Evolutionary conservation across 1,140 invertebrate genomes (phyloP).

Genomic region (Neuroterus valhalla): DNA sequence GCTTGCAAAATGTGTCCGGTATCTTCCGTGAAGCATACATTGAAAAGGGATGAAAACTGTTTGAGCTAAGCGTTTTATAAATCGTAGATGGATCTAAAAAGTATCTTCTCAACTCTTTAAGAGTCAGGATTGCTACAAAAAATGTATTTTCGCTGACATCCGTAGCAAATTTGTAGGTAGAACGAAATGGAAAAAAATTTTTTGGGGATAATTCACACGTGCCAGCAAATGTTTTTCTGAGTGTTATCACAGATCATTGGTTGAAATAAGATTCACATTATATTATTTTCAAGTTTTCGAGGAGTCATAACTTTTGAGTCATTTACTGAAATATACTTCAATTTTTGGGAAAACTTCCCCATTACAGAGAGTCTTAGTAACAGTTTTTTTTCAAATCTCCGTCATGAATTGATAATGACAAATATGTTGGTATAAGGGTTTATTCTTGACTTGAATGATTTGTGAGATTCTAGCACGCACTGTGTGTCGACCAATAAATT

Average conservation of each 20-base stretch:
- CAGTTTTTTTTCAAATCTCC: neutral
- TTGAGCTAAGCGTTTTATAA: too few species aligned
- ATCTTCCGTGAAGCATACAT: slow-evolving; percentile 23
- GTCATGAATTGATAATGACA: slow-evolving; percentile 10
- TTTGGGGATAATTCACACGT: neutral
- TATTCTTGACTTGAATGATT: slow-evolving; percentile 23
- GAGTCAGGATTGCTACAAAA: slow-evolving; percentile 14
- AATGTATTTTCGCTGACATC: slow-evolving; percentile 25
- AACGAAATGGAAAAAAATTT: slow-evolving; percentile 5
- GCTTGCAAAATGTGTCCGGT: slow-evolving; percentile 7
- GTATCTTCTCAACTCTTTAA: neutral
- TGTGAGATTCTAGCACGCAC: slow-evolving; percentile 17
- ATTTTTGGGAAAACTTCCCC: neutral
- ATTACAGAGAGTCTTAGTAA: neutral
- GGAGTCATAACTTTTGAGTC: neutral
- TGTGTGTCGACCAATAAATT: slow-evolving; percentile 16
- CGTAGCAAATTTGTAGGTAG: slow-evolving; percentile 1
- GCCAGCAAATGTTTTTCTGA: too few species aligned
- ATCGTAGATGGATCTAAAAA: neutral
- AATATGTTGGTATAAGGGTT: slow-evolving; percentile 15
- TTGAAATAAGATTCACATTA: neutral
- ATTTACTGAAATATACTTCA: neutral
- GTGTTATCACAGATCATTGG: too few species aligned
- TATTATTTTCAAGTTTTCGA: neutral
- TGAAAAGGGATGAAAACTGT: slow-evolving; percentile 27